Evolutionary conservation across 1,140 invertebrate genomes (phyloP), one percentile per base, ranked within the genome.

Genomic region (Tribolium madens): DNA sequence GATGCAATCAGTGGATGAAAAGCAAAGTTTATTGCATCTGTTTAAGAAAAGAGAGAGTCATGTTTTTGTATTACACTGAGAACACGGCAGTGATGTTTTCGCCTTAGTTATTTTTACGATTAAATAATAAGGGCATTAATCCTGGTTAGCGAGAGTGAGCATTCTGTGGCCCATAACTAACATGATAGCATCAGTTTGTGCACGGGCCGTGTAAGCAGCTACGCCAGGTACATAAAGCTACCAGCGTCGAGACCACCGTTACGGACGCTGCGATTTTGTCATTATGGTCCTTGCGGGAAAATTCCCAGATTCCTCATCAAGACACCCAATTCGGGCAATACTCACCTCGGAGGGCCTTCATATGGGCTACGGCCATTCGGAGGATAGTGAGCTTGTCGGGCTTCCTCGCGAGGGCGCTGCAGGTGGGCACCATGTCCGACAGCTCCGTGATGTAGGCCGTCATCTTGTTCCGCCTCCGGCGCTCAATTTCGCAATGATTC

Each of bases 401-500:
- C 87, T 99, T 99, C 70, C 98, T 91, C 1, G 98, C 98, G 33
- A 99, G 89, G 0, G 97, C 97, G 82, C 94, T 97, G 88, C 97
- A 99, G 79, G 98, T 98, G 81, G 98, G 98, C 80, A 99, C 98
- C 98, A 99, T 99, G 88, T 99, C 98, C 76, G 97, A 99, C 77
- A 99, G 90, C 89, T 99, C 98, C 80, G 98, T 99, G 84, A 99
- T 99, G 88, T 99, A 99, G 76, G 97, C 96, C 75, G 98, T 99
- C 98, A 99, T 99, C 92, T 99, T 99, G 89, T 99, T 99, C 75
- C 98, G 91, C 80, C 98, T 90, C 76, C 98, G 91, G 80, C 98
- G 90, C 87, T 99, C 98, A 86, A 99, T 99, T 89, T 99, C 98
- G 89, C 97, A 99, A 89, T 99, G 98, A 88, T 99, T 99, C 90